phyloP scores from a whole-genome alignment of 2,888 invertebrate genomes.

The Caenorhabditis sulstoni region DNA sequence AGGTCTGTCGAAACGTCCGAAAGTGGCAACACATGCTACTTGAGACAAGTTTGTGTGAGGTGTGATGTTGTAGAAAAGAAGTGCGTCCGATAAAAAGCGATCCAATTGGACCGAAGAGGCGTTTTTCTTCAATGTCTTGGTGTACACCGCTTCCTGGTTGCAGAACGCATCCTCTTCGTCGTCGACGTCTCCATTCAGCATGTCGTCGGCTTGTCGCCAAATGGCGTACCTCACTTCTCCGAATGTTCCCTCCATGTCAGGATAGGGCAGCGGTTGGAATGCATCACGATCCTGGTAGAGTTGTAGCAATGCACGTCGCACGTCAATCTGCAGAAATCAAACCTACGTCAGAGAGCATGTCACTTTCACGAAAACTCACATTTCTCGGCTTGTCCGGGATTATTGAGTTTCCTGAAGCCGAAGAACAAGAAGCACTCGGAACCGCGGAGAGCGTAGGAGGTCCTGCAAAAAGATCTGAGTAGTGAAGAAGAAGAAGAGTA shows the following conservation, averaged over 20 bases:
- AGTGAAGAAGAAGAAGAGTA: constrained; percentile 6
- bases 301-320: constrained; percentile 69
- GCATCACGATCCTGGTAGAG: constrained; percentile 78
- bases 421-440: constrained; percentile 61
- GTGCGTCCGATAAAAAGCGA: constrained; percentile 75
- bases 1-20: constrained; percentile 77
- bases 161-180: constrained; percentile 76
- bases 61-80: constrained; percentile 77
- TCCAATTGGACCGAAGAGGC: constrained; percentile 76
- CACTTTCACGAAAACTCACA: constrained; percentile 51
- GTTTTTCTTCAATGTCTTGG: constrained; percentile 62
- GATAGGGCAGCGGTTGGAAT: constrained; percentile 73
- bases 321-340: constrained; percentile 62
- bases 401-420: constrained; percentile 57
- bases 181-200: constrained; percentile 76
- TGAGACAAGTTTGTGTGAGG: constrained; percentile 77
- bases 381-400: constrained; percentile 62
- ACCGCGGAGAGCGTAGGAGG: constrained; percentile 48
- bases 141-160: constrained; percentile 73
- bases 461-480: constrained; percentile 19
- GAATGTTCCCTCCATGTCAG: constrained; percentile 78
- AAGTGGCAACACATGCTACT: constrained; percentile 77
- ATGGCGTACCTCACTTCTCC: constrained; percentile 79
- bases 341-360: constrained; percentile 34
- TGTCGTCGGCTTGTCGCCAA: constrained; percentile 76